phyloP scores from a whole-genome alignment of 2,888 invertebrate species.

The Philereme transversata region DNA sequence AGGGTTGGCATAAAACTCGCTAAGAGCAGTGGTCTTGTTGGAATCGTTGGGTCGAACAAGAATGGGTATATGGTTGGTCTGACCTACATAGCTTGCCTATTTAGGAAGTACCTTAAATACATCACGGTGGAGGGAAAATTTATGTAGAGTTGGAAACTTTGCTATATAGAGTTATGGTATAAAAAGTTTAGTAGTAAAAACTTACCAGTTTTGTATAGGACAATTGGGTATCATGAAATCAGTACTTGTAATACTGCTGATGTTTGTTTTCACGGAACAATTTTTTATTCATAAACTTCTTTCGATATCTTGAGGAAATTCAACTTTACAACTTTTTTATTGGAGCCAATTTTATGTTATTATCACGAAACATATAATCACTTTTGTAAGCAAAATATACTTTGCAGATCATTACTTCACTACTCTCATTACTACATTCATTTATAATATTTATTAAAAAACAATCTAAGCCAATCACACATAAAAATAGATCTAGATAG shows the following conservation, averaged over 20 bases:
- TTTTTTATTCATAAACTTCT: constrained; percentile 30
- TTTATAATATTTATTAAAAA: not conserved
- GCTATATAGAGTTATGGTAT: constrained; percentile 35
- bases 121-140: constrained; percentile 34
- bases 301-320: constrained; percentile 20
- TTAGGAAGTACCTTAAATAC: constrained; percentile 46
- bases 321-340: constrained; percentile 30
- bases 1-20: constrained; percentile 71
- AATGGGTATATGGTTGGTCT: constrained; percentile 53
- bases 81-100: constrained; percentile 50
- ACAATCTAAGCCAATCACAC: not conserved
- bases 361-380: constrained; percentile 23
- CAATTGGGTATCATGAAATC: constrained; percentile 41
- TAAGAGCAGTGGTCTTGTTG: constrained; percentile 66
- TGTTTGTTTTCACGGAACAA: constrained; percentile 31
- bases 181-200: constrained; percentile 41
- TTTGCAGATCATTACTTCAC: constrained; percentile 2
- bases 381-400: constrained; percentile 12
- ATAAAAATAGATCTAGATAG: constrained; percentile 21
- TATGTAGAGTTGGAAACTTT: constrained; percentile 36
- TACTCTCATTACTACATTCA: not conserved
- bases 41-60: constrained; percentile 69
- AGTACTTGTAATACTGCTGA: constrained; percentile 36
- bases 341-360: constrained; percentile 21
- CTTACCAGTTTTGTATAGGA: constrained; percentile 42